Evolutionary conservation across 2,113 vertebrate species (phyloP).

Genomic region (Arenaria interpres): DNA sequence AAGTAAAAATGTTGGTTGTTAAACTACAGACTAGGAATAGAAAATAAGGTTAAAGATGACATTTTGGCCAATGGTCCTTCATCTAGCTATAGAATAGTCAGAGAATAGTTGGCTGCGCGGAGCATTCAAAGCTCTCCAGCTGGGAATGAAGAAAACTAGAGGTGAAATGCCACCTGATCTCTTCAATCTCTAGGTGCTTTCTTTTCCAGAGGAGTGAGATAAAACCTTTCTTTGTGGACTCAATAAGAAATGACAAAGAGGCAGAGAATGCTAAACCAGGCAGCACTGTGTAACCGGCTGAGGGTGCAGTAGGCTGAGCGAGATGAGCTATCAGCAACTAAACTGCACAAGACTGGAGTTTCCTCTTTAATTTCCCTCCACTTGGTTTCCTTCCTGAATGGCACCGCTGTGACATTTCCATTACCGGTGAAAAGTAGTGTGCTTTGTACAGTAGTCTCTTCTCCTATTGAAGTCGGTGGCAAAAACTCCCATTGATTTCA

Average conservation of each 20-base stretch:
- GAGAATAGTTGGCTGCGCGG: conserved; percentile 12
- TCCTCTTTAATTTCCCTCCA: conserved; percentile 67
- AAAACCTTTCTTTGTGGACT: conserved; percentile 39
- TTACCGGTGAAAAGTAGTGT: conserved; percentile 46
- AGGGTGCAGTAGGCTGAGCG: conserved; percentile 21
- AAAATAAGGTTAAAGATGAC: conserved; percentile 68
- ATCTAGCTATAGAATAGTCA: conserved; percentile 39
- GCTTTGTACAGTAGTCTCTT: conserved; percentile 29
- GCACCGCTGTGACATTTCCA: conserved; percentile 55
- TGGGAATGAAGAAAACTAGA: conserved; percentile 42
- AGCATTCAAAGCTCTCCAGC: conserved; percentile 54
- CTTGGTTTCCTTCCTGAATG: conserved; percentile 32
- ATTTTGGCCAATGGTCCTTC: conserved; percentile 67
- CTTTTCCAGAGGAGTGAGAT: conserved; percentile 25
- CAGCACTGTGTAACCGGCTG: neutral
- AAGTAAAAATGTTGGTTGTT: conserved; percentile 76
- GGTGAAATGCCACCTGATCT: conserved; percentile 40
- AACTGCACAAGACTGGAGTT: conserved; percentile 57
- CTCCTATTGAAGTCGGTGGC: neutral
- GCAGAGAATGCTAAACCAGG: conserved; percentile 55
- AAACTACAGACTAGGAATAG: conserved; percentile 66
- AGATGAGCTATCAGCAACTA: conserved; percentile 56
- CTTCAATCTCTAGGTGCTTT: conserved; percentile 36
- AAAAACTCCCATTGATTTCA: conserved; percentile 48
- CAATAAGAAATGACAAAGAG: conserved; percentile 53